Conservation (phyloP, 2,797 vertebrate genomes). For the Sebastes kiyomatsui region DNA sequence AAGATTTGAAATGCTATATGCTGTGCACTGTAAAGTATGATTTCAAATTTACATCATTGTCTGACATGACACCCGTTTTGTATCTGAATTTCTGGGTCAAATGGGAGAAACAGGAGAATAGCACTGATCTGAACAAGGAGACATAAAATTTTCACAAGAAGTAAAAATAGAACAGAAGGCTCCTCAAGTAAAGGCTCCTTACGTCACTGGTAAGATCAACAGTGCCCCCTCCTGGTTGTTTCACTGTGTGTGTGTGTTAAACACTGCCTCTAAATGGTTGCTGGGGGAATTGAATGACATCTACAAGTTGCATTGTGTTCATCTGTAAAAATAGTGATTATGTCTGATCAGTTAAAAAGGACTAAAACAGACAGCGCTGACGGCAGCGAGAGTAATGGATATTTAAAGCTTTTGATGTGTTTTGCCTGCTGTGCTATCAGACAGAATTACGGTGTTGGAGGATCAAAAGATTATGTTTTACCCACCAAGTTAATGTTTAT, state of each 20-base stretch:
- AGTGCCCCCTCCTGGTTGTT: slow-evolving; percentile 73
- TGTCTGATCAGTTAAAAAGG: slow-evolving; percentile 16
- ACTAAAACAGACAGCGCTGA: slow-evolving; percentile 1
- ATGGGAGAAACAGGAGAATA: slow-evolving; percentile 47
- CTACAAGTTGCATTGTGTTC: neutral
- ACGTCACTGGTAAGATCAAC: slow-evolving; percentile 49
- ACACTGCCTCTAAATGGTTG: neutral
- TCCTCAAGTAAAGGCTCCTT: slow-evolving; percentile 6
- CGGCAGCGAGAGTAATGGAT: slow-evolving; percentile 3
- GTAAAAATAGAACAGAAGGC: slow-evolving; percentile 68
- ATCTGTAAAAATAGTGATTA: slow-evolving; percentile 31
- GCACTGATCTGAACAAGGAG: slow-evolving; percentile 55
- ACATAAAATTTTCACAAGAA: slow-evolving; percentile 66
- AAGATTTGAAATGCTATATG: neutral
- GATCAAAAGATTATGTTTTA: slow-evolving; percentile 36
- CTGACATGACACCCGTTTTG: slow-evolving; percentile 27
- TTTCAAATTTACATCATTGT: slow-evolving; percentile 13
- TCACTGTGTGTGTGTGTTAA: neutral
- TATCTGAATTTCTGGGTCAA: slow-evolving; percentile 60
- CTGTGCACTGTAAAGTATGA: neutral
- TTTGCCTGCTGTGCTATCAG: slow-evolving; percentile 25
- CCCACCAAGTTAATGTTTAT: slow-evolving; percentile 43
- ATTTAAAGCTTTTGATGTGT: slow-evolving; percentile 24
- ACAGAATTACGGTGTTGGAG: slow-evolving; percentile 12
- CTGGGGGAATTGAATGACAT: slow-evolving; percentile 3